Base-by-base conservation (phyloP, 2,113 vertebrate genomes). In the Steatornis caripensis region DNA sequence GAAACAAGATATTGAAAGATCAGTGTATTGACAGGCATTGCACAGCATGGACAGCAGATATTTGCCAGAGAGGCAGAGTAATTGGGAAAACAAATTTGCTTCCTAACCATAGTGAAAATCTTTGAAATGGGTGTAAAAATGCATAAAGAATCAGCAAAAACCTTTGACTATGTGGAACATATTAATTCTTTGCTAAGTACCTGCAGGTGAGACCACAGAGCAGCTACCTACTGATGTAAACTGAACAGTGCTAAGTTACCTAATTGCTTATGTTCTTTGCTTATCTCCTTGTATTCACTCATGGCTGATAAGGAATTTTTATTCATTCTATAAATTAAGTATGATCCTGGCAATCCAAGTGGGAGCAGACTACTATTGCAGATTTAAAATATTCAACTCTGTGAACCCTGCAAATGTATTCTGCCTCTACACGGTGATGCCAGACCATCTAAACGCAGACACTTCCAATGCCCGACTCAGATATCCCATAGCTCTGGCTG, bases 191-290 rank as follows among this genome's bases (percentile, higher is more conserved):
- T 87, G 26, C 65, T 65, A 29, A 70, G 23, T 82, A 91, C 61
- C 37, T 87, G 49, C 49, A 72, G 61, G 74, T 90, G 57, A 92
- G 37, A 71, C 65, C 24, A 37, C 61, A 83, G 53, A 82, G 37
- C 39, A 87, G 74, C 80, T 94, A 49, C 58, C 66, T 76, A 21
- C 69, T 82, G 53, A 74, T 82, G 58, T 79, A 82, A 84, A 78
- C 30, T n/a, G 41, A 87, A 57, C 23, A 41, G 20, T 61, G 53
- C 72, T 92, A 89, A 74, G 54, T 80, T 71, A 72, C 46, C 37
- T 95, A 91, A 93, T 94, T 94, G 77, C 74, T 91, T 54, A 4
- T 78, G 86, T 82, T 55, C 51, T 93, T 95, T 92, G 36, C 76
- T 96, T 89, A 91, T 87, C 89, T 90, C 41, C 86, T 92, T 84